phyloP scores from a whole-genome alignment of 2,888 invertebrate species.

The Prosopocoilus inquinatus region DNA sequence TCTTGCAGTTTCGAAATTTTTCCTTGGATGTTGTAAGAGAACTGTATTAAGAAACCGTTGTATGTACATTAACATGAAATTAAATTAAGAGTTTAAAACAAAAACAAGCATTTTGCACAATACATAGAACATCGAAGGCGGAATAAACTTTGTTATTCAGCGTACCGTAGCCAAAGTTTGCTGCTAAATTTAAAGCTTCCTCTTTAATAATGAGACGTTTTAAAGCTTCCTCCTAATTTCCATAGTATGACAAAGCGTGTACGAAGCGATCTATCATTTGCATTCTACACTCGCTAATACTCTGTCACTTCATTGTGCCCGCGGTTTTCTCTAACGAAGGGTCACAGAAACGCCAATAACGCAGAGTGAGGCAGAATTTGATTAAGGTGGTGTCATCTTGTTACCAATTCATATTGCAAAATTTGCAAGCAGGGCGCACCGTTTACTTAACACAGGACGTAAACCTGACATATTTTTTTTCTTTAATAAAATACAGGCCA shows the following conservation, averaged over 20 bases:
- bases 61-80: too few relatives aligned
- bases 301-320: slow-evolving; percentile 27
- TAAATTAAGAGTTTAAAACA: too few relatives aligned
- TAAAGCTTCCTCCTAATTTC: slow-evolving; percentile 8
- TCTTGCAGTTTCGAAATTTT: too few relatives aligned
- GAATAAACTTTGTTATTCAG: too few relatives aligned
- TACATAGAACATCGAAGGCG: too few relatives aligned
- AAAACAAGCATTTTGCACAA: too few relatives aligned
- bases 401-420: not conserved
- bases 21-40: too few relatives aligned
- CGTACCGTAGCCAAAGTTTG: not conserved
- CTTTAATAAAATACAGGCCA: not conserved
- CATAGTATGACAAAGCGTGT: slow-evolving; percentile 14
- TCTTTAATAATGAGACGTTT: not conserved
- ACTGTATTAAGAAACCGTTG: too few relatives aligned
- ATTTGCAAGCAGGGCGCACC: not conserved
- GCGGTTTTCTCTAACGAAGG: slow-evolving; percentile 25
- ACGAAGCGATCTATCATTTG: slow-evolving; percentile 23
- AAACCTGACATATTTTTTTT: not conserved
- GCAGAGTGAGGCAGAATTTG: slow-evolving; percentile 2
- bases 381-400: slow-evolving; percentile 6
- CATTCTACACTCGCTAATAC: slow-evolving; percentile 23
- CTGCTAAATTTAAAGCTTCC: not conserved
- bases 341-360: slow-evolving; percentile 26
- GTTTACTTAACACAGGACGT: not conserved